Conservation (phyloP, 2,888 invertebrate genomes). For the Prosapia bicincta region DNA sequence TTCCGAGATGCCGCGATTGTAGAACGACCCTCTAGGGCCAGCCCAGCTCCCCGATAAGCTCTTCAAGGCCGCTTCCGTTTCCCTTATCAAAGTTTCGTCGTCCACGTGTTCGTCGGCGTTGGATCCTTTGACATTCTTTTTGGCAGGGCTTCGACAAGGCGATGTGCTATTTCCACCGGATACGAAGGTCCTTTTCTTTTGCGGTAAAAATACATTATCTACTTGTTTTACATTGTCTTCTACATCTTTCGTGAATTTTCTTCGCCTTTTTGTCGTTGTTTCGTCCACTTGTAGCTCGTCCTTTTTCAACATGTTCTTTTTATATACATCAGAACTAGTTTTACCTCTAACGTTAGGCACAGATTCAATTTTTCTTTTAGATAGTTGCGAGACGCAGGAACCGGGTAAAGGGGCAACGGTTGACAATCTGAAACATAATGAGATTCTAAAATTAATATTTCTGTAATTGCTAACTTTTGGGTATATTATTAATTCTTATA, state of each 20-base stretch:
- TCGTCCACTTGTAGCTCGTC: constrained; percentile 25
- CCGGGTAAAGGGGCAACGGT: constrained; percentile 18
- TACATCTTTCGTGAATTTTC: constrained; percentile 27
- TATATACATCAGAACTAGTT: constrained; percentile 35
- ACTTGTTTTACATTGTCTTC: constrained; percentile 31
- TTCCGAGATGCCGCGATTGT: constrained; percentile 58
- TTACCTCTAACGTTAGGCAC: constrained; percentile 26
- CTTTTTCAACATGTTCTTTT: constrained; percentile 35
- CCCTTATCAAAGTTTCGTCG: constrained; percentile 79
- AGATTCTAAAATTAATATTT: too few species aligned
- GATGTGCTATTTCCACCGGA: constrained; percentile 21
- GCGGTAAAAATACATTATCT: constrained; percentile 47
- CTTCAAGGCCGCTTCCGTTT: constrained; percentile 84
- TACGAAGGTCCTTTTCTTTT: constrained; percentile 55
- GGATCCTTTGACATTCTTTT: constrained; percentile 44
- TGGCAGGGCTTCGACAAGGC: constrained; percentile 44
- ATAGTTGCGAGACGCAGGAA: constrained; percentile 11
- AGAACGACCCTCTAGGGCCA: constrained; percentile 60
- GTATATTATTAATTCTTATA: too few species aligned
- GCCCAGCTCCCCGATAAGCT: constrained; percentile 85
- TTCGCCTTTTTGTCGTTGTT: constrained; percentile 20
- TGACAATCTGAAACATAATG: constrained; percentile 27
- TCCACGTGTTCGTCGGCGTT: constrained; percentile 51
- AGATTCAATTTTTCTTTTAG: constrained; percentile 24
- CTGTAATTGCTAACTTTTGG: too few species aligned